These are phyloP conservation scores for Dipodomys merriami DNA, from an alignment of 2,113 vertebrate genomes.

Conservation along the genomic window DNA sequence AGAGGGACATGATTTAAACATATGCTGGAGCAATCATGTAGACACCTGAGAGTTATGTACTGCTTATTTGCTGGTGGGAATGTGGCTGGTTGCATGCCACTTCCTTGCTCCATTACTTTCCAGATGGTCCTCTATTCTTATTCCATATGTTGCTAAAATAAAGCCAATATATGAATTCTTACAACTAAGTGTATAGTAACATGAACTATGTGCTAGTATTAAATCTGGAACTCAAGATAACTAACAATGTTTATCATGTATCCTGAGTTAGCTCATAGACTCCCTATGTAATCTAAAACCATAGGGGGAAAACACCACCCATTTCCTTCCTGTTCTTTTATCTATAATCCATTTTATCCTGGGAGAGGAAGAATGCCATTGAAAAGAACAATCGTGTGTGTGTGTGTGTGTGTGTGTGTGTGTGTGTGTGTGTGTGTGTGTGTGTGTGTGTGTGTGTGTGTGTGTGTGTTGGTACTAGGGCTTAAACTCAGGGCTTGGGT, in stretches of 20 bases:
- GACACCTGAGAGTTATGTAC: background rate
- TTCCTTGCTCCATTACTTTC: background rate
- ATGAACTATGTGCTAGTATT: background rate
- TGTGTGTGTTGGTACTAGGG: too few species aligned
- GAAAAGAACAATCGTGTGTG: constrained; percentile 21
- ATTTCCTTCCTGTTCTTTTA: constrained; percentile 62
- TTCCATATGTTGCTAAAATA: background rate
- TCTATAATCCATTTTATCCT: constrained; percentile 14
- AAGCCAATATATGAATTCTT: background rate
- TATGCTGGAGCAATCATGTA: background rate
- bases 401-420: background rate
- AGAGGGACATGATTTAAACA: background rate
- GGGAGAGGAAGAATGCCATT: constrained; percentile 52
- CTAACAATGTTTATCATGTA: constrained; percentile 41
- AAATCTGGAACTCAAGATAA: constrained; percentile 16
- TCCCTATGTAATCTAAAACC: constrained; percentile 13
- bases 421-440: background rate
- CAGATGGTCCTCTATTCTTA: constrained; percentile 3
- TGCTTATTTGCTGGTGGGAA: constrained; percentile 4
- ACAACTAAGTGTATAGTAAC: background rate
- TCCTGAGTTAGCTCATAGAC: background rate
- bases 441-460: too few species aligned
- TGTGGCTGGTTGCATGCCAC: background rate
- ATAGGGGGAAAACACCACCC: constrained; percentile 11
- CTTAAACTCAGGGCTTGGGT: too few species aligned